These are phyloP conservation scores for Orussus abietinus DNA, from an alignment of 1,140 invertebrate species.

Conservation along the genomic window DNA sequence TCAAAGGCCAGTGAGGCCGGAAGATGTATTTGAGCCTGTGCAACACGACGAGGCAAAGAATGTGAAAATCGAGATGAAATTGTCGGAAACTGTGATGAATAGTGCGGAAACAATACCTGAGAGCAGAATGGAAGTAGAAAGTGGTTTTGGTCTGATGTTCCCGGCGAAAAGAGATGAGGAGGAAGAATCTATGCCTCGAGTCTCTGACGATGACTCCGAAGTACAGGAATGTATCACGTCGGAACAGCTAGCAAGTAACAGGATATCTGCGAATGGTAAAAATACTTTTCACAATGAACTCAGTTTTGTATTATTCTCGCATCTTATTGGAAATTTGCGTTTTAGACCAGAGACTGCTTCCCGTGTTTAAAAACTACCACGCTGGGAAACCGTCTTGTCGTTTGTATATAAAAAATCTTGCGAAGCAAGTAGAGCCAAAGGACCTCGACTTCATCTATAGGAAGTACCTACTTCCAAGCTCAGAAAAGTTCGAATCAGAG, in stretches of 20 bases:
- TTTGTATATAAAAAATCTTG: conserved; percentile 90
- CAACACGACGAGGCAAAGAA: conserved; percentile 52
- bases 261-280: conserved; percentile 61
- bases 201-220: conserved; percentile 34
- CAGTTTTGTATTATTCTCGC: conserved; percentile 16
- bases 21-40: conserved; percentile 64
- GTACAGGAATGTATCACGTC: conserved; percentile 59
- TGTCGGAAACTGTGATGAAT: conserved; percentile 20
- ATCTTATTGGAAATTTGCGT: too few relatives aligned
- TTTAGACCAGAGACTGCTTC: conserved; percentile 69
- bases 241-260: conserved; percentile 66
- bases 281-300: conserved; percentile 14
- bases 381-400: conserved; percentile 75
- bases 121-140: conserved; percentile 19
- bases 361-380: conserved; percentile 86
- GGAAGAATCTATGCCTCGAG: too few relatives aligned
- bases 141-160: conserved; percentile 54
- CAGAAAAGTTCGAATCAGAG: conserved; percentile 54
- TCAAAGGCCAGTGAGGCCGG: conserved; percentile 53
- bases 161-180: conserved; percentile 43
- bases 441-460: conserved; percentile 81
- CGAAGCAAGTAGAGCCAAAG: conserved; percentile 70
- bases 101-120: conserved; percentile 9
- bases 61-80: conserved; percentile 63
- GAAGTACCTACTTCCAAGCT: conserved; percentile 58